phyloP scores from a whole-genome alignment of 2,113 vertebrate genomes.

The Sapayoa aenigma region DNA sequence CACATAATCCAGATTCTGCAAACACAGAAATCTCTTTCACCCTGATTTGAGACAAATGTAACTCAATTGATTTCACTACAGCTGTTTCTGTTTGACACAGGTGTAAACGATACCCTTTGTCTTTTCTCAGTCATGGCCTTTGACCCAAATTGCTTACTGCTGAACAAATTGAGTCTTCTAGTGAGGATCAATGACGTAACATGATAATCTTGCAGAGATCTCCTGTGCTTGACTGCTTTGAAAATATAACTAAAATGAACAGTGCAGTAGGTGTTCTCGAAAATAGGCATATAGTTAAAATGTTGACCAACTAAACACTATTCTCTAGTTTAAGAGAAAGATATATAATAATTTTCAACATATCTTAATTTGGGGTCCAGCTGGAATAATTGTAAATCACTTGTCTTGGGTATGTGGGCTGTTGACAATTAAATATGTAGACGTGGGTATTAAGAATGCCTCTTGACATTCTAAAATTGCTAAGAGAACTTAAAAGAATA shows the following conservation, averaged over 20 bases:
- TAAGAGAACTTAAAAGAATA: background rate
- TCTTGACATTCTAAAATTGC: background rate
- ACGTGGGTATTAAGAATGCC: background rate
- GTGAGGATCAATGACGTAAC: background rate
- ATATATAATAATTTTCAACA: background rate
- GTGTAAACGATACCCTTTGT: background rate
- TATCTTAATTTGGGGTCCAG: background rate
- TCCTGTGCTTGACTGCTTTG: background rate
- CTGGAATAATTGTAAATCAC: background rate
- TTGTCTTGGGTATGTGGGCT: background rate
- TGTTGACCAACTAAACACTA: background rate
- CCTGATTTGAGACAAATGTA: background rate
- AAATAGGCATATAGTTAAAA: background rate
- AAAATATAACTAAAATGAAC: slow-evolving; percentile 1
- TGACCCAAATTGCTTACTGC: slow-evolving; percentile 24
- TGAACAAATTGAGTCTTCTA: slow-evolving; percentile 4
- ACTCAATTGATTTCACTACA: background rate
- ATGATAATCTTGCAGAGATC: background rate
- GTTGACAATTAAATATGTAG: background rate
- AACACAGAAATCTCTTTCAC: background rate
- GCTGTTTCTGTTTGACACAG: background rate
- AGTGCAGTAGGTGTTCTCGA: background rate
- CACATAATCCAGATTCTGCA: background rate
- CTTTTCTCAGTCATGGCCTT: background rate
- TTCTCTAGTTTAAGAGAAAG: background rate